phyloP scores from a whole-genome alignment of 1,140 invertebrate genomes.

The Bombus affinis region DNA sequence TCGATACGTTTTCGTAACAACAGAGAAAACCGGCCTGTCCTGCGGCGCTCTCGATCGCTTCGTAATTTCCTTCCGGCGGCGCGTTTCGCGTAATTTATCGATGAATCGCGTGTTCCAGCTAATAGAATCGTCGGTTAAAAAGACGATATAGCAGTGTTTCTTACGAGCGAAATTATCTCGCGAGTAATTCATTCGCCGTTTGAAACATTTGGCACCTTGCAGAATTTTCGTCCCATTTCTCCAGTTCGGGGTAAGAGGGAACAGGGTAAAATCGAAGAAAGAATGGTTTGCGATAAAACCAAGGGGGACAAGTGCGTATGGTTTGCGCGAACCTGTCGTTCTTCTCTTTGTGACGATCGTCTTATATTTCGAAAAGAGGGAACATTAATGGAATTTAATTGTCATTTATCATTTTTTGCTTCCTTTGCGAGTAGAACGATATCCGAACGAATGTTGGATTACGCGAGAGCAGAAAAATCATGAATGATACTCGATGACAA shows the following conservation, averaged over 20 bases:
- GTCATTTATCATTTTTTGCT: background rate
- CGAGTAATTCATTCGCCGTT: background rate
- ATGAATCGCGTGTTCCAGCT: conserved; percentile 35
- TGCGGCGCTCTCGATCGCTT: conserved; percentile 3
- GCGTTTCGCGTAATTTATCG: conserved; percentile 42
- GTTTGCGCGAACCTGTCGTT: background rate
- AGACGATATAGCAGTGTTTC: background rate
- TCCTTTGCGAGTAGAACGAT: background rate
- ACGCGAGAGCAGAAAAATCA: background rate
- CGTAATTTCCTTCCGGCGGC: conserved; percentile 49
- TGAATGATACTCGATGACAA: background rate
- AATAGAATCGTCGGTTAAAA: conserved; percentile 27
- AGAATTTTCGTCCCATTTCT: background rate
- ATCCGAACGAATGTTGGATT: background rate
- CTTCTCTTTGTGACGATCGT: background rate
- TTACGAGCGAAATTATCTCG: background rate
- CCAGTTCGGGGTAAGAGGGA: background rate
- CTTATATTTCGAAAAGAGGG: background rate
- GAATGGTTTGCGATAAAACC: no score
- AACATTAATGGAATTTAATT: background rate
- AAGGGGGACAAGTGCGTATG: no score
- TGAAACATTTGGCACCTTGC: background rate
- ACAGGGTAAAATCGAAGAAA: no score
- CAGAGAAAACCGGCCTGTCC: conserved; percentile 16
- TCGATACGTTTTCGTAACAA: conserved; percentile 50